Base-by-base conservation (phyloP, 2,888 invertebrate species). In the Rhagonycha fulva region DNA sequence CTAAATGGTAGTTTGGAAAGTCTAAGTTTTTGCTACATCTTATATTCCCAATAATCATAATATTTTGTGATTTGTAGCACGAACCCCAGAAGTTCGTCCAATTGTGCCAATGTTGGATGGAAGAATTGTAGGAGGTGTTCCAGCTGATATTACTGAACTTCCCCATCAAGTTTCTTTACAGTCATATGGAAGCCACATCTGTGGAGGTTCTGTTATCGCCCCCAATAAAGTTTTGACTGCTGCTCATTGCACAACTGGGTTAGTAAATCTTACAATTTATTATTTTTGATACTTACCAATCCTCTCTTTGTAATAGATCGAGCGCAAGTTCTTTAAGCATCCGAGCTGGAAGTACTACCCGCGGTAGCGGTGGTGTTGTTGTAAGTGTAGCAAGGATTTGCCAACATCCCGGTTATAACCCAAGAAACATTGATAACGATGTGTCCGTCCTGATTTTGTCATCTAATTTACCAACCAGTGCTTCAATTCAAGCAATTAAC, bases 101-200 rank as follows among this genome's bases (percentile, higher is more conserved):
- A 19, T 19, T 24, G 66, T 70, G 4, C 70, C 74, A n/a, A 66
- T 71, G 14, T 62, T 79, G 14, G 79, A 79, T 75, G 82, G 81
- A 24, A 78, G 82, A 60, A 84, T 85, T 62, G 83, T 85, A 3
- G 84, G 84, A 24, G 85, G 85, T 7, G 61, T 68, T 2, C 47
- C 76, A 10, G 80, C 82, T 2, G 69, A 78, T 23, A 84, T 85
- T 30, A 76, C 76, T 47, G 81, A 83, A 26, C 81, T 77, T 70
- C 85, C 84, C 0, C 80, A 84, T 72, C 84, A 84, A 78, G 66
- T 82, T 9, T 83, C 84, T 1, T 74, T 85, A 4, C 79, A 78
- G 67, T 79, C 68, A 9, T 69, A 74, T 19, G 80, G 79, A 12
- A 70, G 72, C 23, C 83, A 83, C 68, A 80, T 79, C 62, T 85